These are phyloP conservation scores for Eulemur coronatus DNA, from an alignment of 2,797 vertebrate species.

Conservation along the genomic window DNA sequence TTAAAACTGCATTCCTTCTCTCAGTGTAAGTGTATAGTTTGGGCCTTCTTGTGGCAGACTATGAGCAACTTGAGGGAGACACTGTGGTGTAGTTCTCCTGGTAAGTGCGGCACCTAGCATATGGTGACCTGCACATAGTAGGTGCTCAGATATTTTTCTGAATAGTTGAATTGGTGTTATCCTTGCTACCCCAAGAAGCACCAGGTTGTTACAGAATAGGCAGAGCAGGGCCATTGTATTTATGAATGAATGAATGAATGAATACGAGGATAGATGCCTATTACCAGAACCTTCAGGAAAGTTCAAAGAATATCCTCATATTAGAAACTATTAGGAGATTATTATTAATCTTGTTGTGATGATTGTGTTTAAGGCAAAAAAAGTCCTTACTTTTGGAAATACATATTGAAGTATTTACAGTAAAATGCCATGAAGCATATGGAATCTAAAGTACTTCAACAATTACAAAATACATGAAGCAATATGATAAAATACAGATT, in stretches of 20 bases:
- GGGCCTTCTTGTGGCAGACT: neutral
- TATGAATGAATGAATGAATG: neutral
- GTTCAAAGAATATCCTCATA: neutral
- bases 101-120: neutral
- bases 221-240: neutral
- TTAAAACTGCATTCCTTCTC: neutral
- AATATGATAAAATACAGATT: neutral
- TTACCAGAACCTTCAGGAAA: neutral
- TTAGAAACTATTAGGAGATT: neutral
- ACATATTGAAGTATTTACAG: neutral
- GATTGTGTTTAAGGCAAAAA: neutral
- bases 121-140: too few species aligned
- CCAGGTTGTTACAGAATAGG: neutral
- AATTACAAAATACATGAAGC: neutral
- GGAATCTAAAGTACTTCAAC: slow-evolving; percentile 3
- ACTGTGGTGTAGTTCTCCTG: neutral
- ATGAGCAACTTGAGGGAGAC: neutral
- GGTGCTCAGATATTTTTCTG: neutral
- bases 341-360: slow-evolving; percentile 14
- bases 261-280: neutral
- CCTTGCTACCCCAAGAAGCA: neutral
- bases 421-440: neutral
- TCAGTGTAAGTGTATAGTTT: neutral
- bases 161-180: neutral
- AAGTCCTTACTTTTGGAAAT: neutral